Evolutionary conservation across 1,140 invertebrate genomes (phyloP).

Genomic region (Adelges cooleyi): DNA sequence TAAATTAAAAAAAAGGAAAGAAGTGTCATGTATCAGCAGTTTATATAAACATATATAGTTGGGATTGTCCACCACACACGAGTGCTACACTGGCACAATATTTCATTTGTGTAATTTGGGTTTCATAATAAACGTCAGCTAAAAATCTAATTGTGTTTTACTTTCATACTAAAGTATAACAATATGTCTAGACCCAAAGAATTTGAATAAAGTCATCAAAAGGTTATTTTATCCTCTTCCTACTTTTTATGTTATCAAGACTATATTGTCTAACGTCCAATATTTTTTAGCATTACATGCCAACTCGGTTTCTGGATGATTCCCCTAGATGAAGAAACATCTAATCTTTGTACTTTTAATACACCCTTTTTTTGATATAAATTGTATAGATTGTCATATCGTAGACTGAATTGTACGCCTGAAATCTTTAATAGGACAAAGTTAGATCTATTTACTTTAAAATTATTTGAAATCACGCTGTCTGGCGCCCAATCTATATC

Average conservation of each 20-base stretch:
- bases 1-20: too few relatives aligned
- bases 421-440: constrained; percentile 39
- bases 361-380: constrained; percentile 38
- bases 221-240: constrained; percentile 38
- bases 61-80: too few relatives aligned
- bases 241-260: constrained; percentile 39
- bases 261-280: constrained; percentile 37
- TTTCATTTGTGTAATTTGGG: too few relatives aligned
- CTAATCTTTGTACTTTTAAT: constrained; percentile 37
- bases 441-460: constrained; percentile 36
- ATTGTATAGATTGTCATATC: constrained; percentile 35
- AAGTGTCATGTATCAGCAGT: too few relatives aligned
- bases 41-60: too few relatives aligned
- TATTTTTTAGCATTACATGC: constrained; percentile 41
- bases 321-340: constrained; percentile 36
- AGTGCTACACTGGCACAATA: too few relatives aligned
- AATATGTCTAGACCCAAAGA: constrained; percentile 42
- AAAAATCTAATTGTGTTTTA: too few relatives aligned
- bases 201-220: constrained; percentile 41
- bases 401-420: constrained; percentile 37
- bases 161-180: too few relatives aligned
- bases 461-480: too few relatives aligned
- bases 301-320: constrained; percentile 41
- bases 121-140: too few relatives aligned
- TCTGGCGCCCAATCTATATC: too few relatives aligned